phyloP scores from a whole-genome alignment of 1,140 invertebrate species.

The Cyrtorhinus lividipennis region DNA sequence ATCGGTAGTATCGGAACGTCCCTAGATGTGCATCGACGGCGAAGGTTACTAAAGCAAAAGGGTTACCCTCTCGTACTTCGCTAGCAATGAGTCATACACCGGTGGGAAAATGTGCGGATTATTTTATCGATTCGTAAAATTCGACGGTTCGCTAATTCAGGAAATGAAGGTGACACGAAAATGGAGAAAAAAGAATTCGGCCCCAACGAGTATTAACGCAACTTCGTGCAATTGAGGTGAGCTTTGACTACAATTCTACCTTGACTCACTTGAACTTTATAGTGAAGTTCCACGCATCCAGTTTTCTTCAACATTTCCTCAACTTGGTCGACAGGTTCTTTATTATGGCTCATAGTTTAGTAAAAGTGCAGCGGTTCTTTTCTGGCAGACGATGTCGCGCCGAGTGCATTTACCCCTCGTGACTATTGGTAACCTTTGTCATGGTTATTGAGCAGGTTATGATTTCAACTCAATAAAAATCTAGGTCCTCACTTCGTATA shows the following conservation, averaged over 20 bases:
- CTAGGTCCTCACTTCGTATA: no score
- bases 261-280: slow-evolving; percentile 65
- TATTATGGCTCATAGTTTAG: background rate
- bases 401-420: no score
- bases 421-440: no score
- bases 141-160: background rate
- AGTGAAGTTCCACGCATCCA: slow-evolving; percentile 75
- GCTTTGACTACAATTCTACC: slow-evolving; percentile 32
- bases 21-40: no score
- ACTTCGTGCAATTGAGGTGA: background rate
- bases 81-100: no score
- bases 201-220: background rate
- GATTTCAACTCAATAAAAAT: no score
- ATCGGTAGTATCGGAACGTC: no score
- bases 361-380: no score
- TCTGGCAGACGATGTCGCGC: no score
- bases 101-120: background rate
- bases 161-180: background rate
- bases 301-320: slow-evolving; percentile 71
- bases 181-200: background rate
- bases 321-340: slow-evolving; percentile 45
- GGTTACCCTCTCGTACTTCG: no score
- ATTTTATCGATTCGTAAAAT: background rate
- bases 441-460: no score
- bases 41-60: no score